These are phyloP conservation scores for Schizopygopsis pylzovi DNA, from an alignment of 2,797 vertebrate species.

Conservation along the genomic window DNA sequence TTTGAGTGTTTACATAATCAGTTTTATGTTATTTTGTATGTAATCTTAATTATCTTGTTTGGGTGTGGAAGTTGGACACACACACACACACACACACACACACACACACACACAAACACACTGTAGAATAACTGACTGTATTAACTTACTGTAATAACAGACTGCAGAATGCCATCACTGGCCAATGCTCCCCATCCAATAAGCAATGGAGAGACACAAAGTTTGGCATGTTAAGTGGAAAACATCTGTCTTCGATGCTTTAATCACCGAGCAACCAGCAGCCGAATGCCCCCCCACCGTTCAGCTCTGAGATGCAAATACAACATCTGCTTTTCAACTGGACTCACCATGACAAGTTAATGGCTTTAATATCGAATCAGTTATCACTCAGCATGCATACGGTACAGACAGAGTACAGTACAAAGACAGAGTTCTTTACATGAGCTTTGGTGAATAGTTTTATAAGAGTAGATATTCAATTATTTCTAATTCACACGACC, in stretches of 20 bases:
- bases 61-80: too few species aligned
- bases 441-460: background rate
- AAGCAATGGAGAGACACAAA: slow-evolving; percentile 33
- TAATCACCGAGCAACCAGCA: slow-evolving; percentile 40
- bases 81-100: too few species aligned
- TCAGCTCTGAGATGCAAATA: slow-evolving; percentile 42
- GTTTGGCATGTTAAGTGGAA: slow-evolving; percentile 39
- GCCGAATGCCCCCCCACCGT: slow-evolving; percentile 28
- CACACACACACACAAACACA: background rate
- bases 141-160: background rate
- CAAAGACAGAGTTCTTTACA: slow-evolving; percentile 25
- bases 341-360: slow-evolving; percentile 47
- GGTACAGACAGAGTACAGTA: background rate
- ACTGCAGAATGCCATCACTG: background rate
- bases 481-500: background rate
- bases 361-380: slow-evolving; percentile 51
- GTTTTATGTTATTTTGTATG: too few species aligned
- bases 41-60: too few species aligned
- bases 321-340: slow-evolving; percentile 46
- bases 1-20: too few species aligned
- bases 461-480: background rate
- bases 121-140: background rate
- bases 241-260: slow-evolving; percentile 39
- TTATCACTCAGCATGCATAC: slow-evolving; percentile 37
- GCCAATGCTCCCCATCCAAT: slow-evolving; percentile 20